phyloP scores from a whole-genome alignment of 2,797 vertebrate species.

The Tapera naevia region DNA sequence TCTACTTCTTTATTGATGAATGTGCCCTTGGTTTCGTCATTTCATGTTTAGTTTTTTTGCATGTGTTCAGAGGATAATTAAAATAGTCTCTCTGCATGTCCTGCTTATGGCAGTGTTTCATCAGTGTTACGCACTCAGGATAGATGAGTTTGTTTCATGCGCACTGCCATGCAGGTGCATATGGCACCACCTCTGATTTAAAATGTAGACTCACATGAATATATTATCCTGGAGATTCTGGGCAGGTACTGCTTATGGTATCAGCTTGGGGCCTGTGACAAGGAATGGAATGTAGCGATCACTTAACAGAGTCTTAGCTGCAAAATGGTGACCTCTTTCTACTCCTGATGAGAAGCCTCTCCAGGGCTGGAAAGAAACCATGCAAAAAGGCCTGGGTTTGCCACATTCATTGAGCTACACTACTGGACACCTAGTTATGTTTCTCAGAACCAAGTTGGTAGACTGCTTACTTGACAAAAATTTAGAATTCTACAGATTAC shows the following conservation, averaged over 20 bases:
- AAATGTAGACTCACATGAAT: accelerated
- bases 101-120: neutral
- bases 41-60: neutral
- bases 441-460: neutral
- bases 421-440: accelerated
- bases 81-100: neutral
- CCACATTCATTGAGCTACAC: accelerated
- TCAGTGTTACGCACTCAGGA: neutral
- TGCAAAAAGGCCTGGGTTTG: neutral
- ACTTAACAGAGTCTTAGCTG: no score
- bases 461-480: neutral
- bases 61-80: neutral
- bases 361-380: neutral
- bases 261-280: neutral
- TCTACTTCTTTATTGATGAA: neutral
- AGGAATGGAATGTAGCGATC: accelerated
- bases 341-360: accelerated
- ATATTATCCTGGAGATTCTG: accelerated
- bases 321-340: neutral
- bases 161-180: neutral
- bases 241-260: neutral
- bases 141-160: neutral
- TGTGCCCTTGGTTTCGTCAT: neutral
- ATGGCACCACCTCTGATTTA: accelerated
- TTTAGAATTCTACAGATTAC: neutral